Evolutionary conservation across 1,140 invertebrate genomes (phyloP).

Genomic region (Macrotrachela quadricornifera): DNA sequence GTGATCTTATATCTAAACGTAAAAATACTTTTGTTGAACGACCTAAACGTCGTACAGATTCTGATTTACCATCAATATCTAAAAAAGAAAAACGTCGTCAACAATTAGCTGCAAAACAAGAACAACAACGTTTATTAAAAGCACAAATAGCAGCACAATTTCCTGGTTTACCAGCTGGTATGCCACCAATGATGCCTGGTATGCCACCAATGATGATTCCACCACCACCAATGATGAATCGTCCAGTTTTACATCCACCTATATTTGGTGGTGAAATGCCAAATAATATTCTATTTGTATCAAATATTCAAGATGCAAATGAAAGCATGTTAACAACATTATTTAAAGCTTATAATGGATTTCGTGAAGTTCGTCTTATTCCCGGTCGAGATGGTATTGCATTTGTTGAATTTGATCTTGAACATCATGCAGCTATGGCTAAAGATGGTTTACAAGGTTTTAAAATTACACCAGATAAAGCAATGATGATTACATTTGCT

Average conservation of each 20-base stretch:
- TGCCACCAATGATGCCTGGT: no score
- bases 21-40: constrained; percentile 89
- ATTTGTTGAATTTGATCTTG: constrained; percentile 97
- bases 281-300: constrained; percentile 84
- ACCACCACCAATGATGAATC: no score
- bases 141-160: no score
- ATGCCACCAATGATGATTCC: no score
- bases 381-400: constrained; percentile 96
- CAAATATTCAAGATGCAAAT: constrained; percentile 89
- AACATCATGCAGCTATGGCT: constrained; percentile 77
- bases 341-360: constrained; percentile 94
- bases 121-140: no score
- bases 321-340: constrained; percentile 99
- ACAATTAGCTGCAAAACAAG: no score
- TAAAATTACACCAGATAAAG: constrained; percentile 89
- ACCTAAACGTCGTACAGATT: constrained; percentile 49
- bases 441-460: constrained; percentile 94
- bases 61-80: constrained; percentile 22
- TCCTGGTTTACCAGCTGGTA: no score
- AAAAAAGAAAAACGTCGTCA: constrained; percentile 13
- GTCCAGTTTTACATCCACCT: no score
- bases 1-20: constrained; percentile 76
- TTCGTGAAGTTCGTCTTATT: constrained; percentile 94
- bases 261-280: background rate
- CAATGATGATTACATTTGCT: constrained; percentile 98